Evolutionary conservation across 1,140 invertebrate species (phyloP).

Genomic region (Nomia melanderi): DNA sequence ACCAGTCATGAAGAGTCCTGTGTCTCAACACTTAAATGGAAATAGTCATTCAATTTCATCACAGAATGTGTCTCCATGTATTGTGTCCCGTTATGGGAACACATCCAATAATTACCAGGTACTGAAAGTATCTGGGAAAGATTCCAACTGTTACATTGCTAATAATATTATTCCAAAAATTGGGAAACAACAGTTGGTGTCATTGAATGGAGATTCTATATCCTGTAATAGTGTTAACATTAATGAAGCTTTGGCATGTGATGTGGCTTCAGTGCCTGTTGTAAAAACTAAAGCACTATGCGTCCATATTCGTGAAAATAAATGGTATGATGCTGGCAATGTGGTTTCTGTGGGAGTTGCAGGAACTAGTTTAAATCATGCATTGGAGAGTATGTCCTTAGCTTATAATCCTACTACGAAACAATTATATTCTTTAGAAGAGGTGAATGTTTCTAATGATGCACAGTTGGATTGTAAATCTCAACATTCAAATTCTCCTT

Average conservation of each 20-base stretch:
- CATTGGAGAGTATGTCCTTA: constrained; percentile 81
- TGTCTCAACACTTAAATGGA: constrained; percentile 49
- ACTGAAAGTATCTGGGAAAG: constrained; percentile 55
- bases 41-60: constrained; percentile 24
- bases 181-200: constrained; percentile 76
- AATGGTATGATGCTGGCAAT: constrained; percentile 77
- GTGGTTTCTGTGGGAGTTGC: constrained; percentile 73
- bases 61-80: constrained; percentile 42
- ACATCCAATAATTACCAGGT: constrained; percentile 58
- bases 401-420: constrained; percentile 81
- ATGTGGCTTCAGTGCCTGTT: constrained; percentile 65
- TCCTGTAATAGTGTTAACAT: constrained; percentile 74
- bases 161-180: constrained; percentile 63
- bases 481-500: constrained; percentile 52
- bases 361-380: constrained; percentile 78
- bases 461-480: constrained; percentile 48
- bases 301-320: constrained; percentile 76
- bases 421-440: constrained; percentile 77
- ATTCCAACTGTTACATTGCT: constrained; percentile 60
- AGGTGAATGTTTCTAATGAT: constrained; percentile 46
- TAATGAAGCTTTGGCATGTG: constrained; percentile 73
- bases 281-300: constrained; percentile 72
- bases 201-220: constrained; percentile 74
- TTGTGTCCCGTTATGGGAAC: constrained; percentile 49
- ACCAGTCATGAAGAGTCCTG: constrained; percentile 54